These are phyloP conservation scores for Lepidocolaptes lacrymiger DNA, from an alignment of 2,797 vertebrate genomes.

Conservation along the genomic window DNA sequence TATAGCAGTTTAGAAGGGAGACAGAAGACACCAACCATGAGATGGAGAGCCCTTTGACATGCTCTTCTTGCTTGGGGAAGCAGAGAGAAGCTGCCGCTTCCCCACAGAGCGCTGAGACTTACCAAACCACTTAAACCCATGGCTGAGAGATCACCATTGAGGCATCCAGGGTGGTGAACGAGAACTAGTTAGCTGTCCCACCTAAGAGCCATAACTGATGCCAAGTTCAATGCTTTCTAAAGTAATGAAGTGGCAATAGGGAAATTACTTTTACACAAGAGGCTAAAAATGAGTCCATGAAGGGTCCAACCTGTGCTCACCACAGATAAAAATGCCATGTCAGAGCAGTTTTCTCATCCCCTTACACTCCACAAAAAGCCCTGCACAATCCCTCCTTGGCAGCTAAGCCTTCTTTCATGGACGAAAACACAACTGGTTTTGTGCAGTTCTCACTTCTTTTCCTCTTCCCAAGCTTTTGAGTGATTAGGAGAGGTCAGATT, in stretches of 20 bases:
- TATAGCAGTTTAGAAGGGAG: background rate
- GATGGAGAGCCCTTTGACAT: background rate
- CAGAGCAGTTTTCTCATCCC: background rate
- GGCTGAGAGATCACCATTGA: background rate
- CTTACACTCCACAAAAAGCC: background rate
- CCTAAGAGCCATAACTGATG: background rate
- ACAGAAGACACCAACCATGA: background rate
- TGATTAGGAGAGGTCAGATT: background rate
- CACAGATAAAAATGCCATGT: background rate
- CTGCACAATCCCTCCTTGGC: background rate
- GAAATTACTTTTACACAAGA: background rate
- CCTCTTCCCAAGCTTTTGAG: background rate
- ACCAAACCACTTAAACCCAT: background rate
- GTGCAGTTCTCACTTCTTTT: background rate
- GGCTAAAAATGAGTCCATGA: background rate
- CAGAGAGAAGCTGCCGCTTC: background rate
- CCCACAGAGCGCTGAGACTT: fast-evolving
- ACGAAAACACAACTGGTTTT: background rate
- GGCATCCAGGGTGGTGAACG: background rate
- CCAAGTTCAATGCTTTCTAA: background rate
- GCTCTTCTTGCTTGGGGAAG: background rate
- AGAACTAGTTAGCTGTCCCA: background rate
- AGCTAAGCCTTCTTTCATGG: background rate
- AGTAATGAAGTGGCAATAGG: background rate
- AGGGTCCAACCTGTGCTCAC: background rate